Percentiles rank a stretch among this genome's conserved stretches.
phyloP scores from a whole-genome alignment of 2,888 invertebrate genomes.

The Dasypolia templi region DNA sequence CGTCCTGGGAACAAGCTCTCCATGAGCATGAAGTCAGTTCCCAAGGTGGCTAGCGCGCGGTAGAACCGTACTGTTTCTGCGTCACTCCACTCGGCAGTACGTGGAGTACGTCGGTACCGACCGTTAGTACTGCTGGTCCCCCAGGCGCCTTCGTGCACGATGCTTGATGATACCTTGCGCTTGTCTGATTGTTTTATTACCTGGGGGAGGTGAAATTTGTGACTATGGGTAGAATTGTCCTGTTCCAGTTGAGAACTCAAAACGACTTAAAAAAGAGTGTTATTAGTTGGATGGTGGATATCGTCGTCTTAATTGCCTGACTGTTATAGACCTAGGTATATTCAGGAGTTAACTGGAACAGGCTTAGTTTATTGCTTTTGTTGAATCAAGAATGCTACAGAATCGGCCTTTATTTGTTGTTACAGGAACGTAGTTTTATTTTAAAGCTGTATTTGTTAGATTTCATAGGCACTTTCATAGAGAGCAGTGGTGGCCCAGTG shows the following conservation, averaged over 20 bases:
- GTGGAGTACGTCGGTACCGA: slow-evolving; percentile 92
- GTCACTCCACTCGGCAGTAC: slow-evolving; percentile 94
- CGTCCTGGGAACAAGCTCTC: slow-evolving; percentile 95
- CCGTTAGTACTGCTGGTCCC: slow-evolving; percentile 86
- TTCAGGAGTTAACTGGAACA: too few relatives aligned
- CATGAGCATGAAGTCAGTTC: slow-evolving; percentile 98
- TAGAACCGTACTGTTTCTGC: slow-evolving; percentile 97
- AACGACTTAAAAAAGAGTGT: background rate
- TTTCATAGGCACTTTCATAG: too few relatives aligned
- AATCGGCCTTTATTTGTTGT: too few relatives aligned
- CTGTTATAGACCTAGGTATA: too few relatives aligned
- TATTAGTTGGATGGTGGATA: background rate
- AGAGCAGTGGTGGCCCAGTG: too few relatives aligned
- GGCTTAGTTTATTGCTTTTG: too few relatives aligned
- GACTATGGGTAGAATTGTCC: background rate
- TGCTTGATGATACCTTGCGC: slow-evolving; percentile 90
- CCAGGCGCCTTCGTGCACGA: slow-evolving; percentile 92
- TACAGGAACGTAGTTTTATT: too few relatives aligned
- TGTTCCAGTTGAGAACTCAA: background rate
- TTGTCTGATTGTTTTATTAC: slow-evolving; percentile 93
- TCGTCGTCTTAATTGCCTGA: too few relatives aligned
- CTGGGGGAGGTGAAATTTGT: slow-evolving; percentile 67
- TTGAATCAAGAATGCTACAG: too few relatives aligned
- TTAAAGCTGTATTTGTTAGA: too few relatives aligned
- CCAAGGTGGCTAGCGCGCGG: slow-evolving; percentile 96